Percentiles rank a stretch among this genome's conserved stretches.
These are phyloP conservation scores for Aurelia sp. DNA, from an alignment of 30 jellyfish, hydroid and myxozoan species.

Conservation along the genomic window DNA sequence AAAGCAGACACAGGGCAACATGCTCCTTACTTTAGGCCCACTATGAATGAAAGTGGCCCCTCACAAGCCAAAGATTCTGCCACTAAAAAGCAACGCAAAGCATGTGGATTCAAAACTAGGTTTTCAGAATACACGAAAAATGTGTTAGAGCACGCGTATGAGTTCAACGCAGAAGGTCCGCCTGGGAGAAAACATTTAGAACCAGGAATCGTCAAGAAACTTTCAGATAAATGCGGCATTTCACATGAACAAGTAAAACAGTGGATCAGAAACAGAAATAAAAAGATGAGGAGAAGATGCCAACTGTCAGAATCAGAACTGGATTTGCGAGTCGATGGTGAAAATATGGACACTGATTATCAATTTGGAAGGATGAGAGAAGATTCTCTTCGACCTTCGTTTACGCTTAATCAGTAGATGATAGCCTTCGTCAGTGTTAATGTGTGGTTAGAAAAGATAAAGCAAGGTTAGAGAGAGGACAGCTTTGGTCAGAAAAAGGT, in stretches of 20 bases:
- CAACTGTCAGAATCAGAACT: constrained; percentile 53
- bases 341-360: constrained; percentile 17
- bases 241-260: constrained; percentile 94
- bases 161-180: constrained; percentile 63
- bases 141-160: constrained; percentile 74
- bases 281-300: constrained; percentile 69
- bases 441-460: too few relatives aligned
- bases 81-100: constrained; percentile 51
- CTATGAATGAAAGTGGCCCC: constrained; percentile 21
- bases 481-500: too few relatives aligned
- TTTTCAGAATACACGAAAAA: constrained; percentile 66
- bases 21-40: constrained; percentile 1
- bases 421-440: too few relatives aligned
- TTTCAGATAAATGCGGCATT: constrained; percentile 80
- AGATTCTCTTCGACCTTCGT: constrained; percentile 57
- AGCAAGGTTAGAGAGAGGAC: too few relatives aligned
- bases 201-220: constrained; percentile 71
- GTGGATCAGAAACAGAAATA: constrained; percentile 91
- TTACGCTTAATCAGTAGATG: constrained; percentile 40
- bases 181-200: constrained; percentile 58
- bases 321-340: constrained; percentile 33
- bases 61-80: not conserved
- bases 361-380: constrained; percentile 34
- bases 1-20: constrained; percentile 19
- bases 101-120: constrained; percentile 51